A percentile compares a stretch with the other conserved stretches of the same genome.
Conservation (phyloP, 2,888 invertebrate genomes). For the Leptarthrus brevirostris region DNA sequence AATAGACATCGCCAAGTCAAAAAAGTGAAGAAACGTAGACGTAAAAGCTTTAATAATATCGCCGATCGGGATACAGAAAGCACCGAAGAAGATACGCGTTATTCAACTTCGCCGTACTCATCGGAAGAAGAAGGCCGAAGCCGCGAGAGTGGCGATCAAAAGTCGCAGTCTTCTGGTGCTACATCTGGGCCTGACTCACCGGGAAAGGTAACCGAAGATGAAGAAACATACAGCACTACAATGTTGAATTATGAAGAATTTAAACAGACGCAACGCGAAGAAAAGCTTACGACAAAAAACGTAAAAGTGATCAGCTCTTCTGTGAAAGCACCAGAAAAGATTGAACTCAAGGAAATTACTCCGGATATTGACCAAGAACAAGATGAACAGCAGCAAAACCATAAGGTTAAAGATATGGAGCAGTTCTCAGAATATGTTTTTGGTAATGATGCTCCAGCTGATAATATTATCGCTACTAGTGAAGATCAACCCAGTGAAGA, state of each 20-base stretch:
- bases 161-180: slow-evolving; percentile 80
- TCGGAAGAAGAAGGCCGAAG: slow-evolving; percentile 66
- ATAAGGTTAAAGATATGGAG: not conserved
- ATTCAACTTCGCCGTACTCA: slow-evolving; percentile 66
- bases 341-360: not conserved
- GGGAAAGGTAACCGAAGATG: slow-evolving; percentile 76
- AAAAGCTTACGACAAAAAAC: slow-evolving; percentile 33
- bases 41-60: slow-evolving; percentile 44
- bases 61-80: slow-evolving; percentile 36
- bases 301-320: slow-evolving; percentile 38
- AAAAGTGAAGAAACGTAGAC: slow-evolving; percentile 58
- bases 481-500: slow-evolving; percentile 39
- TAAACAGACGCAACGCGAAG: slow-evolving; percentile 49
- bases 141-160: slow-evolving; percentile 34
- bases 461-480: not conserved
- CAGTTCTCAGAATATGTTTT: not conserved
- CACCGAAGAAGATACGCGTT: slow-evolving; percentile 54
- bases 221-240: slow-evolving; percentile 71
- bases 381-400: not conserved
- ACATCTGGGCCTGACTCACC: slow-evolving; percentile 92
- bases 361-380: not conserved
- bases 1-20: slow-evolving; percentile 55
- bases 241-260: slow-evolving; percentile 55
- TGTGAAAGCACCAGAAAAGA: slow-evolving; percentile 9
- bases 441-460: not conserved